These are phyloP conservation scores for Labrus mixtus DNA, from an alignment of 2,113 vertebrate species.

Conservation along the genomic window DNA sequence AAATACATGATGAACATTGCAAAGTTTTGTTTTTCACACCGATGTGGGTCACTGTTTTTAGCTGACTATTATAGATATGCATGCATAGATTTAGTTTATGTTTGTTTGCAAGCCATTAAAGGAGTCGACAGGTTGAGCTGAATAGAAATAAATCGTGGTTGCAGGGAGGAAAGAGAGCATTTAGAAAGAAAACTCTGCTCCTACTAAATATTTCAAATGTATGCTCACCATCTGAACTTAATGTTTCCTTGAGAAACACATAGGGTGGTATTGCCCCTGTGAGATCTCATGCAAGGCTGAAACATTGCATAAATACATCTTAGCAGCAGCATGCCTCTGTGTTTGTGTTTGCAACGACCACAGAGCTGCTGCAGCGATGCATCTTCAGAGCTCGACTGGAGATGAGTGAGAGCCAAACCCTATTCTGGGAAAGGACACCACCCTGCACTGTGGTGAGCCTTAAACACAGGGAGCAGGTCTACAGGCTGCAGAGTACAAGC, in stretches of 20 bases:
- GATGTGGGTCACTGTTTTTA: too few relatives aligned
- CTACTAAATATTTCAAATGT: neutral
- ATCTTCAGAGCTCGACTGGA: slow-evolving; percentile 50
- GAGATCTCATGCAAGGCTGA: slow-evolving; percentile 17
- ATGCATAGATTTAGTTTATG: too few relatives aligned
- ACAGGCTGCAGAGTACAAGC: slow-evolving; percentile 19
- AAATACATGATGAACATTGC: neutral
- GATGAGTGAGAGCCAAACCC: slow-evolving; percentile 65
- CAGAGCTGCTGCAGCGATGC: slow-evolving; percentile 34
- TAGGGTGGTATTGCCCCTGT: slow-evolving; percentile 7
- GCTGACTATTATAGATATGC: too few relatives aligned
- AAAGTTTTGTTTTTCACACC: too few relatives aligned
- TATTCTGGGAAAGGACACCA: slow-evolving; percentile 74
- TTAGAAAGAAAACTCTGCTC: slow-evolving; percentile 7
- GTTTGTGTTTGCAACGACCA: slow-evolving; percentile 48
- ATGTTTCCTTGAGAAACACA: slow-evolving; percentile 12
- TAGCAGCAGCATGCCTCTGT: slow-evolving; percentile 5
- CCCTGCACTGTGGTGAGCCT: slow-evolving; percentile 77
- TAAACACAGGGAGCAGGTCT: slow-evolving; percentile 67
- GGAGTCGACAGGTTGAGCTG: too few relatives aligned
- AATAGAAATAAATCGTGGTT: too few relatives aligned
- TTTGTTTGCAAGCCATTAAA: too few relatives aligned
- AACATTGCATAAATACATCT: slow-evolving; percentile 30
- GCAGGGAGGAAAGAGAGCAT: neutral
- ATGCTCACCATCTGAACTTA: slow-evolving; percentile 11